Evolutionary conservation across 2,888 invertebrate genomes (phyloP).

Genomic region (Adelphocoris suturalis): DNA sequence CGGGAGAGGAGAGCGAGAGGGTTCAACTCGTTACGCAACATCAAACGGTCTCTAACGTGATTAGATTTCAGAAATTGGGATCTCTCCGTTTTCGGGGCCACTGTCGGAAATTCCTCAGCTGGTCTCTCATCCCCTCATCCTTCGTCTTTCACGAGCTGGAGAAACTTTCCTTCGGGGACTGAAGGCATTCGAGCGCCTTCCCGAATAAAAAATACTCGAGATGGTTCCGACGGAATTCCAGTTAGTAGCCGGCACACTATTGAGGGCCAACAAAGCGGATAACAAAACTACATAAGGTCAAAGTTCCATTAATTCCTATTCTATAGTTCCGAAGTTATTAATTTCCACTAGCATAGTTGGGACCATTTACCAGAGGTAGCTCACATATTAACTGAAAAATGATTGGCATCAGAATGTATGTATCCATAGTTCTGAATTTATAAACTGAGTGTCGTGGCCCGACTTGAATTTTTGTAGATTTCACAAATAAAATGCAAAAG

Average conservation of each 20-base stretch:
- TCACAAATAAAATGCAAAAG: too few relatives aligned
- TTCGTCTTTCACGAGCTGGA: background rate
- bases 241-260: background rate
- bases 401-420: too few relatives aligned
- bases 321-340: too few relatives aligned
- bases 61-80: conserved; percentile 40
- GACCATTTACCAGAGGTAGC: too few relatives aligned
- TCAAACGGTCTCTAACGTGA: conserved; percentile 40
- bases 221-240: conserved; percentile 13
- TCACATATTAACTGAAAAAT: too few relatives aligned
- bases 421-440: too few relatives aligned
- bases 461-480: too few relatives aligned
- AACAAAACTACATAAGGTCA: background rate
- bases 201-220: conserved; percentile 11
- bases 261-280: background rate
- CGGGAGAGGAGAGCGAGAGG: background rate
- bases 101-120: background rate
- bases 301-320: background rate
- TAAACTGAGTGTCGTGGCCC: too few relatives aligned
- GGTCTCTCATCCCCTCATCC: background rate
- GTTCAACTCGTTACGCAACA: conserved; percentile 13
- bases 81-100: background rate
- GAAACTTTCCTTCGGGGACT: background rate
- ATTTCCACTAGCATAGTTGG: too few relatives aligned
- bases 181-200: background rate